Percentiles rank a stretch among this genome's conserved stretches.
Evolutionary conservation across 2,113 vertebrate species (phyloP).

Genomic region (Labeo rohita): DNA sequence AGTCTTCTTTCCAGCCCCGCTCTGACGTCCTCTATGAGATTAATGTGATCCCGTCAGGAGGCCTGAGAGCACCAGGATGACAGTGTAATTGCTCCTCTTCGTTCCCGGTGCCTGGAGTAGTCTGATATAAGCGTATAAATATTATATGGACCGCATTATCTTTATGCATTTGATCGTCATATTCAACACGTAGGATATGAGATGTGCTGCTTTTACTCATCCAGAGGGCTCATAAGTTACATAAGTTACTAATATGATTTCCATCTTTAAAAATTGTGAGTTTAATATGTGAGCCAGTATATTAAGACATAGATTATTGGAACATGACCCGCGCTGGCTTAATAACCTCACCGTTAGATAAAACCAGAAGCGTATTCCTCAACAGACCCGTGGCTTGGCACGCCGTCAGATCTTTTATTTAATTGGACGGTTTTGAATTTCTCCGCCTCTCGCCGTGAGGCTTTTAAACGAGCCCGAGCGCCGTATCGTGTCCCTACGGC

Average conservation of each 20-base stretch:
- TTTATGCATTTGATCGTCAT: conserved; percentile 1
- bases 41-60: conserved; percentile 42
- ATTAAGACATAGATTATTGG: conserved; percentile 11
- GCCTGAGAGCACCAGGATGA: conserved; percentile 16
- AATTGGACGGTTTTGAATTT: conserved; percentile 40
- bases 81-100: conserved; percentile 21
- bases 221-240: background rate
- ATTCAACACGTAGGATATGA: conserved; percentile 20
- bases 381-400: background rate
- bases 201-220: conserved; percentile 4
- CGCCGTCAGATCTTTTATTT: conserved; percentile 2
- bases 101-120: background rate
- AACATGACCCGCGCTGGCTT: background rate
- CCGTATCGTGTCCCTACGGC: conserved; percentile 19
- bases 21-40: conserved; percentile 28
- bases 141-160: conserved; percentile 41
- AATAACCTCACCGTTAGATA: background rate
- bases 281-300: conserved; percentile 4
- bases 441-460: conserved; percentile 4
- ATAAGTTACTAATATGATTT: background rate
- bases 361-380: conserved; percentile 33
- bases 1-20: conserved; percentile 9
- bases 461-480: conserved; percentile 14
- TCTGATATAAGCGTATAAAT: conserved; percentile 39
- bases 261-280: background rate